phyloP scores from a whole-genome alignment of 2,113 vertebrate genomes.

The Grammomys surdaster region DNA sequence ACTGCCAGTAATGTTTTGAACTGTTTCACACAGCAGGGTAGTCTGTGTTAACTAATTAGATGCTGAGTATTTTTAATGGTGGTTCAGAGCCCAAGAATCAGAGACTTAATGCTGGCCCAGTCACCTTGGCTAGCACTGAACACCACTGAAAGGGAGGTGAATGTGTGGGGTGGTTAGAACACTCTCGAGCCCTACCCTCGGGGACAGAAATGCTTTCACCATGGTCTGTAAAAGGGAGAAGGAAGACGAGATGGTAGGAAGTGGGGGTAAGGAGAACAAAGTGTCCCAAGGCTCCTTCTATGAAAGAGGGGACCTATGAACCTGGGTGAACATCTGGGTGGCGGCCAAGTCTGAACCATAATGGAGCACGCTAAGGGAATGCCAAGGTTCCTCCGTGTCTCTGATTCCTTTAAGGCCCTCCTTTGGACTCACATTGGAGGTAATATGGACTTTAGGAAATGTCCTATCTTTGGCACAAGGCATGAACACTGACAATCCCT shows the following conservation, averaged over 20 bases:
- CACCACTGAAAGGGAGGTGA: neutral
- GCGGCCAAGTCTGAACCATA: neutral
- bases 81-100: neutral
- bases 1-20: neutral
- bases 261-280: neutral
- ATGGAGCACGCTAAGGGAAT: neutral
- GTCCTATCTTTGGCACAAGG: neutral
- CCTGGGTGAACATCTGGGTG: neutral
- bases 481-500: neutral
- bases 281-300: neutral
- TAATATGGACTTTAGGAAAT: neutral
- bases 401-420: neutral
- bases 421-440: neutral
- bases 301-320: neutral
- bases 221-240: neutral
- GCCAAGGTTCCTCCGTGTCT: slow-evolving; percentile 1
- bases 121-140: neutral
- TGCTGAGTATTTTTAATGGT: neutral
- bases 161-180: neutral
- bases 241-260: neutral
- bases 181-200: neutral
- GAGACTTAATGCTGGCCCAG: neutral
- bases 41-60: neutral
- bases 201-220: neutral
- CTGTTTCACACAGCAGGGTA: neutral